Base-by-base conservation (phyloP, 2,797 vertebrate species). In the Molossus alvarezi region DNA sequence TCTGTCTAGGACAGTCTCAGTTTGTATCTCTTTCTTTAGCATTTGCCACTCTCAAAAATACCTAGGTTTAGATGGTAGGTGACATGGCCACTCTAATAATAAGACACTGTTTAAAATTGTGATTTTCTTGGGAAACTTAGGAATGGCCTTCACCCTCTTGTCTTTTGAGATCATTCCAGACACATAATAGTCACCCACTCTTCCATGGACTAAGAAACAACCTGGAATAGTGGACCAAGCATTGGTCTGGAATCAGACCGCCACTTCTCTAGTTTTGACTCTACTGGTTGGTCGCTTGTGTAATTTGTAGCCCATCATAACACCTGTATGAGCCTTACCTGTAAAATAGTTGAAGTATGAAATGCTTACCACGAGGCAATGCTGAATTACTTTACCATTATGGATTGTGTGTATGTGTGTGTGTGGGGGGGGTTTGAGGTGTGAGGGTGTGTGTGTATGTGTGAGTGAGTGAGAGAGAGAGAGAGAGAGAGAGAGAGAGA, bases 101-200 rank as follows among this genome's bases (percentile, higher is more conserved):
- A 6, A 45, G 23, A 27, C 33, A 79, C 0, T 60, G 6, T 76
- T 82, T 92, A 58, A 62, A 86, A 37, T 84, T 75, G 37, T 29
- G 15, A 25, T 60, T 90, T 6, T 65, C 33, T 91, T 77, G 33
- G 53, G 87, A 84, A 81, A 65, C 9, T 85, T 13, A 55, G 45
- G 62, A 86, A 60, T 71, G 9, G 11, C 12, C 11, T 45, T 33
- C 15, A 18, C 64, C 57, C 12, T 15, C 15, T 77, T 33, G 23
- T 79, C 76, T n/a, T 2, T 3, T 88, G 12, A 18, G 13, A 25
- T 76, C 48, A 72, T 53, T 75, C 48, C 5, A 64, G 67, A 72
- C 1, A 0, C 15, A 1, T 1, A n/a, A 12, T 4, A 55, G 37
- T 58, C n/a, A 41, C 18, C 17, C 1, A 29, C 9, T 75, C 27